Percentiles rank a stretch among this genome's conserved stretches.
Conservation (phyloP, 2,113 vertebrate genomes). For the Brachypteracias leptosomus region DNA sequence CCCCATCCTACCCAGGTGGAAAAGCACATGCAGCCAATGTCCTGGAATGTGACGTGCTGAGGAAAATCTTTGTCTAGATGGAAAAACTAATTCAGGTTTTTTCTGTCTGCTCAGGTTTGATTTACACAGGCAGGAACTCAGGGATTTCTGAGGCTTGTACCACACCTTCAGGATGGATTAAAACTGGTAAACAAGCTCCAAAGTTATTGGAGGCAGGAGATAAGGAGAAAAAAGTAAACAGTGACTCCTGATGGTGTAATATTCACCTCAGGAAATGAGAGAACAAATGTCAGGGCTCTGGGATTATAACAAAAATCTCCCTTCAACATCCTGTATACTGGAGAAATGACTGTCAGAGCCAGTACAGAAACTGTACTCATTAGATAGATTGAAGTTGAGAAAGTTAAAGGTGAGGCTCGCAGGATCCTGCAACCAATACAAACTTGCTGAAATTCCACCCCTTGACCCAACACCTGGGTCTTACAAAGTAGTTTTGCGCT, state of each 20-base stretch:
- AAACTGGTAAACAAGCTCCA: background rate
- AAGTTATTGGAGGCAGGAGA: background rate
- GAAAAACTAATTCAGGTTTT: background rate
- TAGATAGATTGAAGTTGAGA: background rate
- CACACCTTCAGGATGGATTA: background rate
- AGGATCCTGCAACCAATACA: background rate
- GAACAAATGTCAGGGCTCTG: background rate
- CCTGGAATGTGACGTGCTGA: accelerated
- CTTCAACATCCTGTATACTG: background rate
- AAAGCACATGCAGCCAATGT: background rate
- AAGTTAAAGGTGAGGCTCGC: too few species aligned
- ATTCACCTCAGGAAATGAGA: background rate
- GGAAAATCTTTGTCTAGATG: background rate
- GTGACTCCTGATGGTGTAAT: background rate
- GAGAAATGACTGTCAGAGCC: background rate
- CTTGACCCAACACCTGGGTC: background rate
- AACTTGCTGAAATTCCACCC: background rate
- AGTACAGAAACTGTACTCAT: background rate
- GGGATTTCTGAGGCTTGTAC: background rate
- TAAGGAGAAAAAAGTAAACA: background rate
- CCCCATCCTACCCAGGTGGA: background rate
- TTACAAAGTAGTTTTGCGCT: background rate
- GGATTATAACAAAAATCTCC: background rate
- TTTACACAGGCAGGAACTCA: background rate
- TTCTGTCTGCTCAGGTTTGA: background rate